Evolutionary conservation across 2,113 vertebrate genomes (phyloP), one percentile per base, ranked within the genome.

Genomic region (Brachyhypopomus occidentalis): DNA sequence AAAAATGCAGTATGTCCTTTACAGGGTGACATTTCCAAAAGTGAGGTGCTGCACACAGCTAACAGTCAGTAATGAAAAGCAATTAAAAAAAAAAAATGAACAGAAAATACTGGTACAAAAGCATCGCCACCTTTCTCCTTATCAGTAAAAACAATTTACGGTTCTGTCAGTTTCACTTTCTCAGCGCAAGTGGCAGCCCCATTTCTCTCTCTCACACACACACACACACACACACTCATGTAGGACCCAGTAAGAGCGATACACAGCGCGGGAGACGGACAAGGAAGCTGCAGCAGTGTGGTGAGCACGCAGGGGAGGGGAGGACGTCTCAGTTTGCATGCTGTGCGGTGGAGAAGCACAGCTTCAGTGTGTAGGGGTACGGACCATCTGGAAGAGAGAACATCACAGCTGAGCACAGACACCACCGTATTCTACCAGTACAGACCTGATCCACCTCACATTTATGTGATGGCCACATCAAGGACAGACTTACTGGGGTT

Each of bases 321-420:
- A 25, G 67, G 2, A 19, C 5, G 25, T 60, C 16, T 95, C 93
- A 97, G 86, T 95, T 96, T 88, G 96, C 93, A 6, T 97, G 95
- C 87, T 98, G 96, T 55, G 96, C 94, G 0, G 96, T 96, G 30
- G 96, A 98, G 93, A 97, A 97, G 89, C 96, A 98, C 90, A 98
- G 88, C 88, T 98, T 98, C 88, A 98, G 93, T 74, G 96, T 97
- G 86, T 96, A 97, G 0, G 96, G 96, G 82, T 97, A 98, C 0
- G 95, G 96, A 27, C 96, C 96, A 90, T 95, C 96, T 98, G 85
- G 0, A 72, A 56, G 8, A 30, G 9, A 22, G n/a, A 72, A 27
- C 14, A 71, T 17, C 20, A 17, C n/a, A n/a, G 23, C 12, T 66
- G 27, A 45, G 30, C 30, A 30, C 30, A 30, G 30, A 30, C 30